These are phyloP conservation scores for Rhagologus leucostigma DNA, from an alignment of 2,113 vertebrate species.

Conservation along the genomic window DNA sequence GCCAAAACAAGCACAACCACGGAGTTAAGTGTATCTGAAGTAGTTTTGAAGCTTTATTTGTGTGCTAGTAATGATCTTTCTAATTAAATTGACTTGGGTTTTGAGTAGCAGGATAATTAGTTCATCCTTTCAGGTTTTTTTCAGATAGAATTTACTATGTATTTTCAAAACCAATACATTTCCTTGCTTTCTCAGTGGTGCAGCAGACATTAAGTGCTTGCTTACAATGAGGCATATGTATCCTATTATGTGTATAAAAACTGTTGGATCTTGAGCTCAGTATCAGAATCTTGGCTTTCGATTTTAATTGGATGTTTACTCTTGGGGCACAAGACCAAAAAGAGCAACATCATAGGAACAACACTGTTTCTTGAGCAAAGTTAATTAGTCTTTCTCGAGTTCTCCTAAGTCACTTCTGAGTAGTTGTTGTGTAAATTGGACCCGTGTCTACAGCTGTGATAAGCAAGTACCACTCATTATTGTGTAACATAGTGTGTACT, in stretches of 20 bases:
- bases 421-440: constrained; percentile 50
- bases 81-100: neutral
- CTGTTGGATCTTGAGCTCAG: neutral
- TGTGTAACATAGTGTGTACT: neutral
- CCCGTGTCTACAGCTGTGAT: neutral
- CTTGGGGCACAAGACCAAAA: constrained; percentile 28
- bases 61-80: neutral
- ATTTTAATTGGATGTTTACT: constrained; percentile 65
- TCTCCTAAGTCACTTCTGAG: constrained; percentile 40
- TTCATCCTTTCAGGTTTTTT: neutral
- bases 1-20: neutral
- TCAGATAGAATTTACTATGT: neutral
- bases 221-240: neutral
- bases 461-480: neutral
- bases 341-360: constrained; percentile 37
- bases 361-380: constrained; percentile 25
- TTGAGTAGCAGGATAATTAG: neutral
- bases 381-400: constrained; percentile 51
- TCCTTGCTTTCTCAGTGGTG: neutral
- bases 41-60: neutral
- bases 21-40: neutral
- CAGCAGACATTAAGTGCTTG: neutral
- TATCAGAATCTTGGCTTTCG: constrained; percentile 31
- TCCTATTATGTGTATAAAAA: neutral
- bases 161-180: neutral